Conservation (phyloP, 2,113 vertebrate species). For the Campylomormyrus tamandua region DNA sequence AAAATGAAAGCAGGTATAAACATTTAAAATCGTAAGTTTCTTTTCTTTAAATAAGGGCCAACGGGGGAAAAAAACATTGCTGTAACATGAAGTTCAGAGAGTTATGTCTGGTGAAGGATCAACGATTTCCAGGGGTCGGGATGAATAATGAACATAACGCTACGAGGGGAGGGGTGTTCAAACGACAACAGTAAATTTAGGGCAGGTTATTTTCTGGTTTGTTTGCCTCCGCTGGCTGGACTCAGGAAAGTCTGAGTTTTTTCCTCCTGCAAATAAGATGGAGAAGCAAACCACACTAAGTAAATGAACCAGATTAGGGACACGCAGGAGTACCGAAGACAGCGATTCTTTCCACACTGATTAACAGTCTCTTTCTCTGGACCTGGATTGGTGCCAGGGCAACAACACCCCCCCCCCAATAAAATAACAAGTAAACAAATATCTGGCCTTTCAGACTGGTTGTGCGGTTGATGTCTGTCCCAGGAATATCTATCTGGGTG, state of each 20-base stretch:
- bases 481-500: background rate
- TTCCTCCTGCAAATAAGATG: background rate
- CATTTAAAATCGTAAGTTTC: background rate
- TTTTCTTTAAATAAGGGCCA: background rate
- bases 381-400: slow-evolving; percentile 1
- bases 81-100: background rate
- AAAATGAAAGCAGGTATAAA: slow-evolving; percentile 5
- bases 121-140: background rate
- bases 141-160: background rate
- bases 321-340: background rate
- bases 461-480: background rate
- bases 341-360: background rate
- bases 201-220: background rate
- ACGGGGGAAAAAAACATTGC: background rate
- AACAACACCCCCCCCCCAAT: background rate
- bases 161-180: background rate
- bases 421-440: background rate
- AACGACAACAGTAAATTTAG: background rate
- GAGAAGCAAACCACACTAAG: background rate
- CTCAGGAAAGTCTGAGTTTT: slow-evolving; percentile 12
- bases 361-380: background rate
- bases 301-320: background rate
- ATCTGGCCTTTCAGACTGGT: background rate
- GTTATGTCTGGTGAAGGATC: background rate
- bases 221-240: background rate